phyloP scores from a whole-genome alignment of 2,888 invertebrate species.

The Prosapia bicincta region DNA sequence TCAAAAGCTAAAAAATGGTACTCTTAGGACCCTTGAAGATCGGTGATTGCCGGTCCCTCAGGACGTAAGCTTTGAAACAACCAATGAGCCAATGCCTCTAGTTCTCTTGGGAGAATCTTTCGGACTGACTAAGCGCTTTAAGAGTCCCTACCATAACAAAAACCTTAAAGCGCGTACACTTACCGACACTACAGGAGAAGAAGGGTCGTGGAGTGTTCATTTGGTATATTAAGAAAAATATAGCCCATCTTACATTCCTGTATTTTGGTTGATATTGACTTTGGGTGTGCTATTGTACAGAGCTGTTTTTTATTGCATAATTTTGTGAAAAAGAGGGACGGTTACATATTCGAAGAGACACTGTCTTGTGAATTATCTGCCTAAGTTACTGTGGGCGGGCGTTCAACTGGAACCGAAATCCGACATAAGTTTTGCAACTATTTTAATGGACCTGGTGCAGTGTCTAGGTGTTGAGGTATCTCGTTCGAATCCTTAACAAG shows the following conservation, averaged over 20 bases:
- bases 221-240: neutral
- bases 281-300: neutral
- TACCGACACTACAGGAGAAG: constrained; percentile 8
- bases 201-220: neutral
- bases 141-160: constrained; percentile 5
- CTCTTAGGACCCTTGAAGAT: constrained; percentile 12
- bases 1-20: constrained; percentile 10
- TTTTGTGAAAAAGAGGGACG: neutral
- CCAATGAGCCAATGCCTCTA: too few relatives aligned
- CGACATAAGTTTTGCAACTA: neutral
- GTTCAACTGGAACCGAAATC: neutral
- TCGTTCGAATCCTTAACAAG: neutral
- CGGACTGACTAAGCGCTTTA: neutral
- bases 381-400: neutral
- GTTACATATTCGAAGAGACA: neutral
- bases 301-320: neutral
- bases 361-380: neutral
- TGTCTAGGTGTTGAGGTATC: neutral
- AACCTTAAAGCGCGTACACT: neutral
- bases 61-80: neutral
- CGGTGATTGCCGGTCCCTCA: constrained; percentile 8
- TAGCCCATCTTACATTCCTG: neutral
- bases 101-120: constrained; percentile 9
- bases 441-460: neutral
- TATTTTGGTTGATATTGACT: neutral